Base-by-base conservation (phyloP, 1,140 invertebrate genomes). In the Orchestia grillus region DNA sequence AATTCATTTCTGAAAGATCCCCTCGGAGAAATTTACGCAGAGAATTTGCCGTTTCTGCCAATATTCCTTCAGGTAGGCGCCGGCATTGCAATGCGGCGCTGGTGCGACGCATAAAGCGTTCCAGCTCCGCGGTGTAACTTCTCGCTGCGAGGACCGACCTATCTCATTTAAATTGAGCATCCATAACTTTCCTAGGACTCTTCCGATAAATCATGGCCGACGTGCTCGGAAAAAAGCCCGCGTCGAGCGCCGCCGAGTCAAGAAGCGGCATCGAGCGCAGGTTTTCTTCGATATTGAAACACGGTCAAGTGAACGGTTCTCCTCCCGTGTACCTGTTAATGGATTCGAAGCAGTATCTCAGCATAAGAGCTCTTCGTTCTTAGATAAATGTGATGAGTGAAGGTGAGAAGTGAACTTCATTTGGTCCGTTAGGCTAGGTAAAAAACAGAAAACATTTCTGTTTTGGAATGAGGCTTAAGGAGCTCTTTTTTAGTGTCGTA, bases 131-230 rank as follows among this genome's bases (percentile, higher is more conserved):
- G 28, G 44, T 45, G 44, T 94, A 94, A 94, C 92, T 94, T 94
- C 44, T 94, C 92, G 43, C 92, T 91, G 15, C 43, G 92, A 94
- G 92, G 43, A 94, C 92, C 92, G 92, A 94, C 92, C 92, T 94
- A 94, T 94, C 92, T 94, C 92, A 94, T 94, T 94, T 94, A 94
- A 94, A 94, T 94, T 94, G 92, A 94, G 92, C 92, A 94, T 94
- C 92, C 92, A 94, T 94, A 94, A 94, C 92, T 94, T 94, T 44
- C 16, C 88, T 42, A 44, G 6, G 92, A 94, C 92, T 94, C 43
- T 94, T 94, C 92, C 92, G 92, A 94, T 94, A 94, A 94, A 94
- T 94, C 92, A 94, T 45, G 44, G 44, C 43, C 44, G 44, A 94
- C 92, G 92, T 94, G 92, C 92, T 94, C 92, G 43, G 44, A 40